Evolutionary conservation across 1,140 invertebrate genomes (phyloP), one percentile per base, ranked within the genome.

Genomic region (Cherax quadricarinatus): DNA sequence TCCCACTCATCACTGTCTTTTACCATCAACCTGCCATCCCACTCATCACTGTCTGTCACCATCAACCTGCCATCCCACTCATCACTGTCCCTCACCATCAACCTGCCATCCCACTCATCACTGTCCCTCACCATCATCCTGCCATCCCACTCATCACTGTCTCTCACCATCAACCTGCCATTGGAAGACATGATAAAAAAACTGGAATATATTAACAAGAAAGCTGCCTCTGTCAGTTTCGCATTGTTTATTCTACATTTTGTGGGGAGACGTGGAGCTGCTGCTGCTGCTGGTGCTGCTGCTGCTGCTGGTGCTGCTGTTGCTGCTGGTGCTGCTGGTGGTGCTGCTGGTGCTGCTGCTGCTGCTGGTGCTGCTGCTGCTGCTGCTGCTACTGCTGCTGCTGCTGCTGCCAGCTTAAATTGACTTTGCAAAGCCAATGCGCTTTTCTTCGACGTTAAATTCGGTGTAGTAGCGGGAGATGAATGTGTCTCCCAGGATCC

Each of bases 381-480:
- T 7, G 5, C 0, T 62, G 21, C n/a, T 41, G 30, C 30, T 41
- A 12, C 7, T 70, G 10, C 12, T 24, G 24, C 16, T 49, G n/a
- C 18, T 24, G 4, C 24, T 57, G 62, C 51, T 86, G 73, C 73
- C 81, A 30, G 18, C 81, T n/a, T 94, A 94, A 9, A 92, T 94
- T 92, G 95, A 95, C 88, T 95, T 94, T 24, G 99, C 99, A 95
- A 99, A 99, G 88, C 99, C 99, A 94, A 99, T 96, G 93, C 98
- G 96, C 94, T 97, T 97, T 94, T 99, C 98, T 91, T 96, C 97
- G 94, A 98, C 96, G 95, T 99, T 98, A 95, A 99, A 99, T 95
- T 98, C 98, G 0, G 98, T 99, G 95, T 99, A 99, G 95, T 97
- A 99, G 94, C 78, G 78, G 16, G 90, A 84, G 85, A 91, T 91